A percentile compares a stretch with the other conserved stretches of the same genome.
phyloP scores from a whole-genome alignment of 2,113 vertebrate genomes.

The Marmota flaviventris region DNA sequence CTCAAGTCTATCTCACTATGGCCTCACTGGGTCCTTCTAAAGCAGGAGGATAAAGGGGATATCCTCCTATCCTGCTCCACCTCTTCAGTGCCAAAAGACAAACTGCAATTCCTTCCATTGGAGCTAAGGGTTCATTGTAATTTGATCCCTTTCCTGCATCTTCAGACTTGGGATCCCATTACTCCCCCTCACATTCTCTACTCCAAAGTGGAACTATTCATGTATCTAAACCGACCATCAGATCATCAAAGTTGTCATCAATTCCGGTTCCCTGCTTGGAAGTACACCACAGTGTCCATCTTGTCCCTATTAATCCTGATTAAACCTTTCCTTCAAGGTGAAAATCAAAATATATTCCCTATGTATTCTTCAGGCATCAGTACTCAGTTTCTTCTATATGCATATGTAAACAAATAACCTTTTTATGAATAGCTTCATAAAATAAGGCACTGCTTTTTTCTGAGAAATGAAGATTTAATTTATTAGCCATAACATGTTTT shows the following conservation, averaged over 20 bases:
- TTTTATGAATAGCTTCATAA: background rate
- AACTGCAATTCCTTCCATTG: background rate
- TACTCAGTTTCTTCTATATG: background rate
- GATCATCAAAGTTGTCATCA: background rate
- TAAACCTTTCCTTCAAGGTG: background rate
- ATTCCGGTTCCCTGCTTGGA: background rate
- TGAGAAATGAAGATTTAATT: background rate
- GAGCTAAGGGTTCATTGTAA: background rate
- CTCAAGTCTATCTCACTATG: background rate
- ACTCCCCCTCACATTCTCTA: background rate
- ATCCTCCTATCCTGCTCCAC: background rate
- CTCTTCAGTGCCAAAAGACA: background rate
- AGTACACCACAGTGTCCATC: background rate
- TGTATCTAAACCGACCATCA: background rate
- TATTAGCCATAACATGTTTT: background rate
- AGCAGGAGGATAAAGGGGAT: background rate
- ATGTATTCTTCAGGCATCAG: background rate
- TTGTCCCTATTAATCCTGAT: background rate
- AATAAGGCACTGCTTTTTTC: background rate
- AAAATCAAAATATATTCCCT: constrained; percentile 11
- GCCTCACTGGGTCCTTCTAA: background rate
- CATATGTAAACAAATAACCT: background rate
- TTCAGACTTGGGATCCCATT: accelerated
- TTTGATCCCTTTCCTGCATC: background rate
- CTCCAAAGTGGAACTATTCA: background rate